Evolutionary conservation across 2,113 vertebrate genomes (phyloP).

Genomic region (Psophia crepitans): DNA sequence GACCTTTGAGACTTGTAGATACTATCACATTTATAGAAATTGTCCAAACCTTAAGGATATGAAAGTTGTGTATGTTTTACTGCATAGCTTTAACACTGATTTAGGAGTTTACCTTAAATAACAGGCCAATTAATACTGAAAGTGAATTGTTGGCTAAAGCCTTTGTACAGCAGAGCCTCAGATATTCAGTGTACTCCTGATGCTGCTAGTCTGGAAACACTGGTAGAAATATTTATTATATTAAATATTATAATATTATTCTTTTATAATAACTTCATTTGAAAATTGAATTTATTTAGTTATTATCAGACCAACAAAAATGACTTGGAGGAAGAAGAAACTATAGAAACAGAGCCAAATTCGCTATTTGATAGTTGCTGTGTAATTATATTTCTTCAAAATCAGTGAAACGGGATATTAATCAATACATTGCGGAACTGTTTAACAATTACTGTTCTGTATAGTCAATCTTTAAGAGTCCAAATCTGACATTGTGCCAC

Average conservation of each 20-base stretch:
- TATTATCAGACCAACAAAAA: neutral
- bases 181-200: neutral
- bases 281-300: neutral
- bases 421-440: neutral
- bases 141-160: neutral
- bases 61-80: neutral
- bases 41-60: neutral
- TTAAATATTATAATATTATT: neutral
- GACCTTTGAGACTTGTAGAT: neutral
- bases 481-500: neutral
- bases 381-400: neutral
- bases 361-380: neutral
- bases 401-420: neutral
- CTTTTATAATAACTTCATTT: neutral
- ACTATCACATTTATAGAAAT: neutral
- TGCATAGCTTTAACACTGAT: neutral
- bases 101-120: neutral
- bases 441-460: neutral
- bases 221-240: neutral
- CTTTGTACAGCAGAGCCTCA: neutral
- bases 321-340: neutral
- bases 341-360: neutral
- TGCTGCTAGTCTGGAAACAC: neutral
- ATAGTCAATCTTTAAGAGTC: neutral
- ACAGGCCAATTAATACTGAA: neutral